Base-by-base conservation (phyloP, 2,797 vertebrate genomes). In the Hyperoplus immaculatus region DNA sequence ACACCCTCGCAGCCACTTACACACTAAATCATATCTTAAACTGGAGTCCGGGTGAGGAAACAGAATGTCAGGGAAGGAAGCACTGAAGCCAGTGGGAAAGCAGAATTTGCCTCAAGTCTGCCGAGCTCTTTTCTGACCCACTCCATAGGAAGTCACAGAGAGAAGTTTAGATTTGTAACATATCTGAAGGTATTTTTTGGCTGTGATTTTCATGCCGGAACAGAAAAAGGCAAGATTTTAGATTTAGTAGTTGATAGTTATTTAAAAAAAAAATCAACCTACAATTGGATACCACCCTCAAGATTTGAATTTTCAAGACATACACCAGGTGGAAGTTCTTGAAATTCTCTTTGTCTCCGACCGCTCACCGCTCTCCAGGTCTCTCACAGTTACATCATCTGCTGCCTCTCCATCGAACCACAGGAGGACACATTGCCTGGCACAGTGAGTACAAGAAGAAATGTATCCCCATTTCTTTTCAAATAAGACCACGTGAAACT, bases 21-120 rank as follows among this genome's bases (percentile, higher is more conserved):
- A 8, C 75, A 66, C 78, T 83, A 69, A 80, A 73, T 89, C 87
- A 82, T 87, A 93, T 90, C 89, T 90, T 79, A 77, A 69, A 80
- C 83, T 85, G 69, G 82, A 89, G 89, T 76, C 74, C 59, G 83
- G 87, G 88, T 76, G 88, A 95, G 94, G 94, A 95, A 94, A 87
- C 91, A 91, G 90, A 78, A 87, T 91, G 89, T 87, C 89, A 94
- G 91, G 90, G 88, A 94, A 94, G 92, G 91, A 95, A 94, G 83
- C 77, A 57, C 83, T 71, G 89, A 88, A 89, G 88, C 73, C 87
- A 84, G 86, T 80, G 79, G 87, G 89, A 91, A 86, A 88, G 89
- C 82, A 87, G 77, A 79, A 8, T 86, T 89, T 80, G 74, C 55
- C 76, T 83, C 39, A 45, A 77, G 86, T 65, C 59, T 59, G 15